A percentile compares a stretch with the other conserved stretches of the same genome.
Evolutionary conservation across 2,113 vertebrate species (phyloP).

Genomic region (Astur gentilis): DNA sequence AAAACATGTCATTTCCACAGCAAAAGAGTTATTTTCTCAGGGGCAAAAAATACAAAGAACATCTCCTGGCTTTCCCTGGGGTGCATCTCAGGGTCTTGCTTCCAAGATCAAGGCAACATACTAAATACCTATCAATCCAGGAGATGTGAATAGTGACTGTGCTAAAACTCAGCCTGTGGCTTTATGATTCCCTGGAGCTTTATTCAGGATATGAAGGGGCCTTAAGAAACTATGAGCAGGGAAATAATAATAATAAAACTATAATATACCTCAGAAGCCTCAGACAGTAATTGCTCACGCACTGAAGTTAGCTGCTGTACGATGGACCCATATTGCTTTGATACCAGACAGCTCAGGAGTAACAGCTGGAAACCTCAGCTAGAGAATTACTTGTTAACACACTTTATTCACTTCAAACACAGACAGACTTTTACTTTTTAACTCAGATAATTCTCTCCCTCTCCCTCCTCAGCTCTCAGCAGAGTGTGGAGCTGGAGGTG

Average conservation of each 20-base stretch:
- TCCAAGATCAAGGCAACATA: constrained; percentile 18
- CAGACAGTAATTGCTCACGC: constrained; percentile 34
- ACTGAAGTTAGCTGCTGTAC: background rate
- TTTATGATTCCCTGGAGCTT: constrained; percentile 45
- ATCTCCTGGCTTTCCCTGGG: background rate
- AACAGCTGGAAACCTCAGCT: constrained; percentile 45
- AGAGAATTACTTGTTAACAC: background rate
- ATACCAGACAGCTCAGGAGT: constrained; percentile 25
- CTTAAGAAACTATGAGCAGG: constrained; percentile 26
- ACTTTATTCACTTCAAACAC: constrained; percentile 1
- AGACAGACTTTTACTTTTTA: constrained; percentile 13
- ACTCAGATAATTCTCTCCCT: background rate
- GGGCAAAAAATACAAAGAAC: background rate
- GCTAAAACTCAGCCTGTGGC: constrained; percentile 33
- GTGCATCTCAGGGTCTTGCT: constrained; percentile 32
- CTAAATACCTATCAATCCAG: constrained; percentile 38
- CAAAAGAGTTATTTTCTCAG: background rate
- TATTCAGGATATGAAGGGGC: constrained; percentile 3
- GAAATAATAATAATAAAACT: constrained; percentile 53
- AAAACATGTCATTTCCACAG: background rate
- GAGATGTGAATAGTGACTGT: background rate
- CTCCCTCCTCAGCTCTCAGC: background rate
- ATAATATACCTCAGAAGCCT: background rate
- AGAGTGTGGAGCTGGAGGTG: background rate
- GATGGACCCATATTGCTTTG: background rate